These are phyloP conservation scores for Drosophila murphyi DNA, from an alignment of 1,140 invertebrate species.

Conservation along the genomic window DNA sequence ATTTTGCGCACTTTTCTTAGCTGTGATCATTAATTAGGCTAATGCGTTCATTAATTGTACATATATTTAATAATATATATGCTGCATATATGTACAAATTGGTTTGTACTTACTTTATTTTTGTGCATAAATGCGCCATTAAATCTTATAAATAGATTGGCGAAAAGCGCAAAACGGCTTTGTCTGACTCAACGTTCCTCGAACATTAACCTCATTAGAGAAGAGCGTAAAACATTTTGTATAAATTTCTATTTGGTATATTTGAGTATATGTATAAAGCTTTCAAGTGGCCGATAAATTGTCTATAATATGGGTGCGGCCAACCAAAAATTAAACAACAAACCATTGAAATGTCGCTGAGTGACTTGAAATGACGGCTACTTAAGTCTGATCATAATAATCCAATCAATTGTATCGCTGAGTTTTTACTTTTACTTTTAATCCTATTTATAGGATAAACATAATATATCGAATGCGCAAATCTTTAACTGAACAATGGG, in stretches of 20 bases:
- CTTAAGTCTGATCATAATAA: background rate
- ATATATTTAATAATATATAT: slow-evolving; percentile 22
- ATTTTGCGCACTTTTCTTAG: slow-evolving; percentile 23
- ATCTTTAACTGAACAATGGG: too few relatives aligned
- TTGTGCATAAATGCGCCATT: slow-evolving; percentile 80
- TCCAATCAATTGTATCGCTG: background rate
- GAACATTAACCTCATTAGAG: slow-evolving; percentile 81
- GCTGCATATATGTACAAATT: slow-evolving; percentile 46
- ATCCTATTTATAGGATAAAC: too few relatives aligned
- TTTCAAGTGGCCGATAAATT: slow-evolving; percentile 45
- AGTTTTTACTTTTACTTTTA: background rate
- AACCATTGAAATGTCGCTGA: slow-evolving; percentile 15
- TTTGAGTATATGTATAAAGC: slow-evolving; percentile 18
- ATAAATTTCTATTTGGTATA: slow-evolving; percentile 35
- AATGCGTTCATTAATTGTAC: slow-evolving; percentile 34
- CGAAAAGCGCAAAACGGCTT: slow-evolving; percentile 68
- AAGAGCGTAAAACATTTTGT: slow-evolving; percentile 59
- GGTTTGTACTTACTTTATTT: slow-evolving; percentile 73
- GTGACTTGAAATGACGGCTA: slow-evolving; percentile 3
- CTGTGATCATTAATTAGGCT: slow-evolving; percentile 32
- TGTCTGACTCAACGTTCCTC: slow-evolving; percentile 72
- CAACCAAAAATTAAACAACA: slow-evolving; percentile 21
- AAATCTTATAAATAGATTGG: slow-evolving; percentile 73
- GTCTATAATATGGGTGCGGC: slow-evolving; percentile 30
- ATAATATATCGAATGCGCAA: too few relatives aligned